A percentile compares a stretch with the other conserved stretches of the same genome.
Evolutionary conservation across 2,797 vertebrate genomes (phyloP).

Genomic region (Trematomus bernacchii): DNA sequence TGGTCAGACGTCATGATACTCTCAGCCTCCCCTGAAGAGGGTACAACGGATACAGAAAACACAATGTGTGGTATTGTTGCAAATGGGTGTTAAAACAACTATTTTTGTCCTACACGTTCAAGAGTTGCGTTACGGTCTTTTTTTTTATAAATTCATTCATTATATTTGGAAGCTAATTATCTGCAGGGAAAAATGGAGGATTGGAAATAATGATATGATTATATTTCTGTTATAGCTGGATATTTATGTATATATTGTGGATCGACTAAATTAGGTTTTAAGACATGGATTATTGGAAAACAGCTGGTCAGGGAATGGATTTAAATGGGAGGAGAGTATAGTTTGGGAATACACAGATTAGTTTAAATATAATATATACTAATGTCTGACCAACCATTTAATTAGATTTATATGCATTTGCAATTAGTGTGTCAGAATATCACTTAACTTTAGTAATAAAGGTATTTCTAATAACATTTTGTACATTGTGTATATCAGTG

Average conservation of each 20-base stretch:
- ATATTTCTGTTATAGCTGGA: background rate
- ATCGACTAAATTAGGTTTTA: too few relatives aligned
- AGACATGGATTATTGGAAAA: too few relatives aligned
- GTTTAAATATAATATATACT: background rate
- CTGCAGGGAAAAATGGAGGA: background rate
- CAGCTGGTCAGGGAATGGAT: background rate
- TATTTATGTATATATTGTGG: background rate
- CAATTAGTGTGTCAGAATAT: background rate
- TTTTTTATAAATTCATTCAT: background rate
- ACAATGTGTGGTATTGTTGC: background rate
- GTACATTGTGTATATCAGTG: background rate
- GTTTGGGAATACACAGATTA: background rate
- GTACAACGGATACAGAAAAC: slow-evolving; percentile 9
- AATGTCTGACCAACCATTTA: background rate
- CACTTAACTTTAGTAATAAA: background rate
- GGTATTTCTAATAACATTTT: background rate
- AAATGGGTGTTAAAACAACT: background rate
- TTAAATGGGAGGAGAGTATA: background rate
- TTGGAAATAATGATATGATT: background rate
- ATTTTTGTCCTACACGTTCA: background rate
- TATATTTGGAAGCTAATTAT: background rate
- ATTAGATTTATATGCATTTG: background rate
- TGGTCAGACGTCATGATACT: slow-evolving; percentile 85
- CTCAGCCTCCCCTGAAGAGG: slow-evolving; percentile 88
- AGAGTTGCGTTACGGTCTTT: background rate